A percentile compares a stretch with the other conserved stretches of the same genome.
These are phyloP conservation scores for Xiphorhynchus erythropygius DNA, from an alignment of 2,797 vertebrate species.

Conservation along the genomic window DNA sequence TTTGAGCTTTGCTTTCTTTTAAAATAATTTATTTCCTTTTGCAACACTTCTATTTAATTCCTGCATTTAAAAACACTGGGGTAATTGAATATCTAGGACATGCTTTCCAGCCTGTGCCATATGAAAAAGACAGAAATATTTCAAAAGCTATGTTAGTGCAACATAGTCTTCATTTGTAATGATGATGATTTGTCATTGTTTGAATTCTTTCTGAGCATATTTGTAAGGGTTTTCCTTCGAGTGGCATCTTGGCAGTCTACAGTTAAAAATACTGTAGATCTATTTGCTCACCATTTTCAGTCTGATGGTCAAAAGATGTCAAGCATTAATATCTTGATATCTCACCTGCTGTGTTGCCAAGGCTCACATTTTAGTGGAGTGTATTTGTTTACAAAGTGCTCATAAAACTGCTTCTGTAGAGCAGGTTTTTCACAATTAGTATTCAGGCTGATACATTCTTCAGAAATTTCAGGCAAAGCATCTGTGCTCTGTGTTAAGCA, in stretches of 20 bases:
- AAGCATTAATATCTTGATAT: background rate
- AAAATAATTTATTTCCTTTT: background rate
- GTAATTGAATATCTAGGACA: background rate
- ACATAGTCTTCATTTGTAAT: background rate
- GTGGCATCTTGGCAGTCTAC: background rate
- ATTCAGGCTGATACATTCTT: background rate
- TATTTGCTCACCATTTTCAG: background rate
- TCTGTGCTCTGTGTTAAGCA: background rate
- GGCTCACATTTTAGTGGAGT: background rate
- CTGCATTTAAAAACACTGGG: background rate
- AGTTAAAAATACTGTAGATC: background rate
- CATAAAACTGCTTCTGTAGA: background rate
- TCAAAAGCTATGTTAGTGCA: background rate
- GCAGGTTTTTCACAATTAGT: background rate
- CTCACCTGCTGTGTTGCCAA: background rate
- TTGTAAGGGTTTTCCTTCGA: background rate
- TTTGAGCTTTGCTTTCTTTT: background rate
- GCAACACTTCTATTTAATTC: background rate
- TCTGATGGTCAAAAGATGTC: background rate
- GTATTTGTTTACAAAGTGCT: background rate
- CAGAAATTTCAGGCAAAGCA: background rate
- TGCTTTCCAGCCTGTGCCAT: background rate
- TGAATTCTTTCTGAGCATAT: background rate
- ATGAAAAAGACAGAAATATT: background rate
- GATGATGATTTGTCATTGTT: rapidly evolving